Conservation (phyloP, 2,888 invertebrate genomes). For the Marasmarcha lunaedactyla region DNA sequence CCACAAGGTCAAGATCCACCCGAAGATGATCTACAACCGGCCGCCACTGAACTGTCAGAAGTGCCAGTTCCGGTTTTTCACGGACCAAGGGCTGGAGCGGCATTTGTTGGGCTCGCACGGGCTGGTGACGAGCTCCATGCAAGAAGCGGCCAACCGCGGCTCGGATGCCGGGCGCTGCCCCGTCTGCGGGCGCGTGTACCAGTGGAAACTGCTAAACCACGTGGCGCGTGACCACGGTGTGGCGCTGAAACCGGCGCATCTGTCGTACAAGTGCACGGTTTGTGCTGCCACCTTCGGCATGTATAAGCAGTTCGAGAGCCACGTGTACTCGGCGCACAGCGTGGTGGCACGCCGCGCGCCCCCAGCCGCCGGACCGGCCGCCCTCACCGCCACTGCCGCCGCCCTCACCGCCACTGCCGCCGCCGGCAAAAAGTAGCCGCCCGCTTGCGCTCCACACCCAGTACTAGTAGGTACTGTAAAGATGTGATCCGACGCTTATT, state of each 20-base stretch:
- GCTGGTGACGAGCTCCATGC: constrained; percentile 95
- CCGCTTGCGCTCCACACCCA: too few species aligned
- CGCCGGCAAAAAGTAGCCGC: too few species aligned
- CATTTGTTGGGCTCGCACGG: constrained; percentile 96
- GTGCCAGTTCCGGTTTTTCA: constrained; percentile 96
- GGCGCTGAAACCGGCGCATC: constrained; percentile 92
- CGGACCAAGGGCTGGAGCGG: constrained; percentile 95
- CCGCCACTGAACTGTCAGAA: constrained; percentile 96
- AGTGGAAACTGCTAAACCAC: constrained; percentile 90
- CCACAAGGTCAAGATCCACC: constrained; percentile 96
- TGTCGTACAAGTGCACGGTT: constrained; percentile 95
- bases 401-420: too few species aligned
- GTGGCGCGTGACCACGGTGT: constrained; percentile 94
- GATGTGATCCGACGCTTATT: too few species aligned
- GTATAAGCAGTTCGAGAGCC: constrained; percentile 96
- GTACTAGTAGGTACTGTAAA: too few species aligned
- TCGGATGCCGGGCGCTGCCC: constrained; percentile 96
- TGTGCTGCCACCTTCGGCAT: constrained; percentile 95
- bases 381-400: too few species aligned
- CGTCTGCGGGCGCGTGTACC: constrained; percentile 88
- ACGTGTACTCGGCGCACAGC: constrained; percentile 94
- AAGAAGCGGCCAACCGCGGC: constrained; percentile 94
- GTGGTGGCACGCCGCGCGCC: constrained; percentile 83
- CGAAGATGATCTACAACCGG: constrained; percentile 94
- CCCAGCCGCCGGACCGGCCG: not conserved